phyloP scores from a whole-genome alignment of 2,888 invertebrate genomes.

The Bruchidius siliquastri region DNA sequence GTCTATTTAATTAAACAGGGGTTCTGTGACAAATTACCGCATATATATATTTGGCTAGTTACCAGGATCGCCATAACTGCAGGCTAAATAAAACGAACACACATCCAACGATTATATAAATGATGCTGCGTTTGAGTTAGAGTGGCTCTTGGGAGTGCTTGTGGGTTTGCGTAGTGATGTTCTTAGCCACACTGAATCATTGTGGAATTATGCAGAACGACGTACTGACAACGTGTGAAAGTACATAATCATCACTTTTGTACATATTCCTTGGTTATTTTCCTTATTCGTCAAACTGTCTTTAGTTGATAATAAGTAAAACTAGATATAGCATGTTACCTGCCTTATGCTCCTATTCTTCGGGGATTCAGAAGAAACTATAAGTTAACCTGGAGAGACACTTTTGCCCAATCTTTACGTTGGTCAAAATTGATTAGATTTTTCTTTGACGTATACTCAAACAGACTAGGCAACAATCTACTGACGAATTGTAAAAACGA shows the following conservation, averaged over 20 bases:
- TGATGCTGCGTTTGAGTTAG: neutral
- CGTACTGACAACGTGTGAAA: neutral
- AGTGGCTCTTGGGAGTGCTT: neutral
- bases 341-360: no score
- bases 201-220: neutral
- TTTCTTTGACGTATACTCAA: no score
- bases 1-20: neutral
- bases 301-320: no score
- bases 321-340: no score
- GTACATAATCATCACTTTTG: neutral
- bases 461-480: no score
- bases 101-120: neutral
- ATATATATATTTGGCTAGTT: constrained; percentile 5
- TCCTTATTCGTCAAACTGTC: no score
- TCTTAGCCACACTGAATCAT: neutral
- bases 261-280: no score
- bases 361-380: no score
- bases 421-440: no score
- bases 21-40: constrained; percentile 5
- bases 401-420: no score
- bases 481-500: no score
- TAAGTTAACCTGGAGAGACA: no score
- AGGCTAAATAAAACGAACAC: neutral
- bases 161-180: neutral
- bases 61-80: constrained; percentile 6